phyloP scores from a whole-genome alignment of 2,113 vertebrate genomes.

The Sakesphorus luctuosus region DNA sequence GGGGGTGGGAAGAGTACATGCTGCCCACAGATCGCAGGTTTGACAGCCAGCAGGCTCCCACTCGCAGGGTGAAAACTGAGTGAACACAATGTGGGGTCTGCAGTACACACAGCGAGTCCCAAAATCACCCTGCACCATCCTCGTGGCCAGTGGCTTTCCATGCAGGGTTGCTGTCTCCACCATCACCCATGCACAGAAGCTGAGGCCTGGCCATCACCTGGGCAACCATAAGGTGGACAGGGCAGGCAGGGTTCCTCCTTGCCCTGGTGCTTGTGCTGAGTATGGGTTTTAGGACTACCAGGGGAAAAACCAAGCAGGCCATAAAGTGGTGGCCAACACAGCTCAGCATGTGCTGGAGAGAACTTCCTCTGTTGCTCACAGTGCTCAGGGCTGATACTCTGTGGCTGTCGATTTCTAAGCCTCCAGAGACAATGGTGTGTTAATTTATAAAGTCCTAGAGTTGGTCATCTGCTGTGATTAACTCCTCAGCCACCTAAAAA shows the following conservation, averaged over 20 bases:
- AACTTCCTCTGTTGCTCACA: background rate
- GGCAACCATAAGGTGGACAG: background rate
- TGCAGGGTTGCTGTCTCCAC: background rate
- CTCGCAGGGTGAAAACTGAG: background rate
- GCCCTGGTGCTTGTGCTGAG: background rate
- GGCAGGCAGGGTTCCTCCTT: background rate
- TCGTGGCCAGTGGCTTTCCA: rapidly evolving
- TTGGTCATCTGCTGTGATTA: background rate
- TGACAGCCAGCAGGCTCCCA: background rate
- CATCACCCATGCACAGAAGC: background rate
- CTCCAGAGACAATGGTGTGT: background rate
- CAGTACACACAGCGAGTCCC: background rate
- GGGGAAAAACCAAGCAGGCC: rapidly evolving
- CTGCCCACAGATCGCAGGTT: background rate
- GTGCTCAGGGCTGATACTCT: background rate
- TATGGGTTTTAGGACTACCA: rapidly evolving
- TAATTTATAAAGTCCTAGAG: background rate
- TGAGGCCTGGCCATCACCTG: background rate
- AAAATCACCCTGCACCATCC: background rate
- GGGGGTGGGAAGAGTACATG: background rate
- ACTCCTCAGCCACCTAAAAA: background rate
- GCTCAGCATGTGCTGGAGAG: rapidly evolving
- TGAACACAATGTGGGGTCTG: background rate
- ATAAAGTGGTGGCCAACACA: rapidly evolving
- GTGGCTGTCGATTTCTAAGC: background rate